phyloP scores from a whole-genome alignment of 2,797 vertebrate genomes.

The Falco concolor region DNA sequence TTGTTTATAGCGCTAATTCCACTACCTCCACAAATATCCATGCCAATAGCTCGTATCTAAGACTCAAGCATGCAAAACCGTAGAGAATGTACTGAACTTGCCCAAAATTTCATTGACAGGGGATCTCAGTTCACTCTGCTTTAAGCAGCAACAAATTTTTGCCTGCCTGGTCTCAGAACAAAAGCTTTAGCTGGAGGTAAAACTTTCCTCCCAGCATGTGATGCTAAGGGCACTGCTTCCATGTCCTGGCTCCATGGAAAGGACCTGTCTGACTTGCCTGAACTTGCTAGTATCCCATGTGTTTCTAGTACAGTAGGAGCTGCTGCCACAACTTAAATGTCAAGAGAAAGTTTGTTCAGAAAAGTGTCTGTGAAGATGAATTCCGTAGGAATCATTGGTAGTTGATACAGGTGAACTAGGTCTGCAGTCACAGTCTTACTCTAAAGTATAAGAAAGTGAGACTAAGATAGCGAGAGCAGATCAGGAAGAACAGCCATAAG shows the following conservation, averaged over 20 bases:
- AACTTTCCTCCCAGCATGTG: neutral
- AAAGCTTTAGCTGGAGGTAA: neutral
- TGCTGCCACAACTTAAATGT: neutral
- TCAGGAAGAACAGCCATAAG: neutral
- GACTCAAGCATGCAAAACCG: neutral
- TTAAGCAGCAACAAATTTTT: neutral
- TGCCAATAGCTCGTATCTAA: neutral
- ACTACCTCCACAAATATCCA: neutral
- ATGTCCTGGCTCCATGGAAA: neutral
- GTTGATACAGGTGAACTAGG: neutral
- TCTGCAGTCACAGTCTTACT: neutral
- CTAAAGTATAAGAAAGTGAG: neutral
- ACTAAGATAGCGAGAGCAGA: neutral
- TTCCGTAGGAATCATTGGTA: neutral
- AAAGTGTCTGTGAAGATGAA: neutral
- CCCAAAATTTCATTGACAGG: neutral
- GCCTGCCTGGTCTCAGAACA: neutral
- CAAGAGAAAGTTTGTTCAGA: neutral
- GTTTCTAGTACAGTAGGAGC: neutral
- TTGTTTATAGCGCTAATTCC: neutral
- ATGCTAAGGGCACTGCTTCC: neutral
- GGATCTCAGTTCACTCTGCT: neutral
- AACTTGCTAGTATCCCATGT: rapidly evolving
- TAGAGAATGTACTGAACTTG: neutral
- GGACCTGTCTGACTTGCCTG: neutral